phyloP scores from a whole-genome alignment of 2,797 vertebrate species.

The Lateolabrax maculatus region DNA sequence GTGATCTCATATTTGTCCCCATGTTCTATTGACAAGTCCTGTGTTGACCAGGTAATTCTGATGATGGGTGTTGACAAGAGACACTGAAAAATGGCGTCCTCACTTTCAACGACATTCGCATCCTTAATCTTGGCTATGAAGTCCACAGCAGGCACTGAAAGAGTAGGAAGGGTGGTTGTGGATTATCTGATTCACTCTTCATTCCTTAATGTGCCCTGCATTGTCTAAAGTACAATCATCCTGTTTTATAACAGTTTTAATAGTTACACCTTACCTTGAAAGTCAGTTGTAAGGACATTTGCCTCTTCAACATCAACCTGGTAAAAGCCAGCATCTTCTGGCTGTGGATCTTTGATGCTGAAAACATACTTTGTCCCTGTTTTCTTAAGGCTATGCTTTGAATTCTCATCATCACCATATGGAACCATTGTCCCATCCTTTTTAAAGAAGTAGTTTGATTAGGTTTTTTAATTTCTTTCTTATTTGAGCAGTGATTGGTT shows the following conservation, averaged over 20 bases:
- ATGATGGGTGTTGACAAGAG: constrained; percentile 84
- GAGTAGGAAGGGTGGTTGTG: constrained; percentile 6
- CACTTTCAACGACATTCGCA: constrained; percentile 76
- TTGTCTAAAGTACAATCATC: background rate
- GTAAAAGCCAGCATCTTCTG: constrained; percentile 92
- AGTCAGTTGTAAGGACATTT: constrained; percentile 89
- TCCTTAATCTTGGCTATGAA: constrained; percentile 82
- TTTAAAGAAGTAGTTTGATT: constrained; percentile 12
- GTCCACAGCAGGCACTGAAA: constrained; percentile 79
- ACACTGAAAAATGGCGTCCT: constrained; percentile 87
- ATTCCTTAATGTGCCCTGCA: background rate
- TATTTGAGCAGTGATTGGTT: background rate
- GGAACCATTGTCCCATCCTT: constrained; percentile 78
- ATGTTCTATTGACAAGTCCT: constrained; percentile 75
- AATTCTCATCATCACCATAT: constrained; percentile 75
- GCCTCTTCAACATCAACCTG: constrained; percentile 90
- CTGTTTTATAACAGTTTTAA: background rate
- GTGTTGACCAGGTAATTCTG: constrained; percentile 86
- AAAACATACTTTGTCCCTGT: constrained; percentile 87
- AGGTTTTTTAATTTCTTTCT: background rate
- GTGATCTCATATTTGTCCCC: constrained; percentile 86
- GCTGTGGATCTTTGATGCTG: constrained; percentile 85
- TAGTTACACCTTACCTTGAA: constrained; percentile 78
- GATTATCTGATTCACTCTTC: background rate
- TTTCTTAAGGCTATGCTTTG: constrained; percentile 84